Evolutionary conservation across 2,888 invertebrate genomes (phyloP), one percentile per base, ranked within the genome.

Genomic region (Dolomedes plantarius): DNA sequence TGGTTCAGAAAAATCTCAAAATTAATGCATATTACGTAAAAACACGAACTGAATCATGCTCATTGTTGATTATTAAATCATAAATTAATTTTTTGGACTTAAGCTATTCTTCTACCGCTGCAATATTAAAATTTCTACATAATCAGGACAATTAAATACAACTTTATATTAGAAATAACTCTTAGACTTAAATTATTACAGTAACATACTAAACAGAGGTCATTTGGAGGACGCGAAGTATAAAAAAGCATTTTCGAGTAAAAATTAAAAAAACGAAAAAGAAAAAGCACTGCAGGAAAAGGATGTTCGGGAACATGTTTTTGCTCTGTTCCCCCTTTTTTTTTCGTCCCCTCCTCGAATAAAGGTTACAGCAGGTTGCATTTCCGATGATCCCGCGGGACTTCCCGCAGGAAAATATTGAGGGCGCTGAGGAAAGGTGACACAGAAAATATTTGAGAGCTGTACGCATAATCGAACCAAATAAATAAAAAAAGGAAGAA

Each of bases 241-340:
- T 19, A n/a, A 23, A 23, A 46, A 16, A 11, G 5, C 16, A 11
- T 46, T 16, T 2, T 2, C 2, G 16, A 23, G 23, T 23, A 23
- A 56, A 6, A 36, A 5, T 5, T 7, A 36, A 36, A 36, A 9
- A 36, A 36, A 7, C n/a, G n/a, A n/a, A n/a, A n/a, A n/a, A 6
- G 46, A 11, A 46, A n/a, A n/a, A n/a, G n/a, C 16, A 11, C 23
- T 56, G 62, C 75, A 82, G 83, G 77, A 85, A 85, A 85, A 72
- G 83, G 77, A 85, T 85, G 73, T 77, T 69, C 77, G 76, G 77
- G 76, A 72, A 19, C 65, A 29, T 67, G 31, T 50, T 56, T 56
- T 36, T 36, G 9, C 9, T 7, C 36, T 7, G 9, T 5, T 39
- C 2, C 46, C 13, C 28, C 64, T 19, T 41, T 65, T 29, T 29